Evolutionary conservation across 2,797 vertebrate species (phyloP), one percentile per base, ranked within the genome.

Genomic region (Ispidina picta): DNA sequence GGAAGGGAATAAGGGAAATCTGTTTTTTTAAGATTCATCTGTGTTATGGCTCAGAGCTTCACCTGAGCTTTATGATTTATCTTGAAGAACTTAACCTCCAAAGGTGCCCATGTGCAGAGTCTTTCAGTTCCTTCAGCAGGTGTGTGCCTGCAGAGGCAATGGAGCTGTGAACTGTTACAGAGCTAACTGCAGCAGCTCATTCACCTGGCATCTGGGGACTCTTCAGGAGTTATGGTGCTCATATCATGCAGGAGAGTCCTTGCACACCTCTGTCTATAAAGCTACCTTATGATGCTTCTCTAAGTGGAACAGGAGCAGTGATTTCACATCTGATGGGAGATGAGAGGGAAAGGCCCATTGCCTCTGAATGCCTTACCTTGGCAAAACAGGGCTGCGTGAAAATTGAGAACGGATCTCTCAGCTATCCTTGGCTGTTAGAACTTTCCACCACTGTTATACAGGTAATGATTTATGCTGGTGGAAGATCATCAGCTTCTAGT

Each of bases 291-390:
- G 82, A 70, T 87, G 83, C 86, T 83, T 89, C 82, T 52, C 28
- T 44, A 75, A 89, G 77, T 71, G 69, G 54, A 93, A 37, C 39
- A 84, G 66, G 48, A 94, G 59, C 62, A 63, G 89, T 87, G 85
- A 93, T 93, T 87, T 92, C 85, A 83, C 59, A 83, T 90, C 59
- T 90, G 76, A 73, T 75, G 84, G 82, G 78, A 88, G 70, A 89
- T 39, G 56, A 31, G 70, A 80, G 28, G 33, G 79, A 92, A 89
- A 92, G 76, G 73, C 87, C 88, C 72, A 31, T 77, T 90, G 88
- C 31, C 51, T 91, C 69, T 72, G 14, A 80, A 87, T 85, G 80
- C 82, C 73, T 83, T 66, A 62, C 60, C 65, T 88, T 83, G 72
- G 76, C 43, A 62, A 65, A 92, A 90, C 0, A 5, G 51, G 74